phyloP scores from a whole-genome alignment of 2,797 vertebrate species.

The Myiothlypis chrysogaster region DNA sequence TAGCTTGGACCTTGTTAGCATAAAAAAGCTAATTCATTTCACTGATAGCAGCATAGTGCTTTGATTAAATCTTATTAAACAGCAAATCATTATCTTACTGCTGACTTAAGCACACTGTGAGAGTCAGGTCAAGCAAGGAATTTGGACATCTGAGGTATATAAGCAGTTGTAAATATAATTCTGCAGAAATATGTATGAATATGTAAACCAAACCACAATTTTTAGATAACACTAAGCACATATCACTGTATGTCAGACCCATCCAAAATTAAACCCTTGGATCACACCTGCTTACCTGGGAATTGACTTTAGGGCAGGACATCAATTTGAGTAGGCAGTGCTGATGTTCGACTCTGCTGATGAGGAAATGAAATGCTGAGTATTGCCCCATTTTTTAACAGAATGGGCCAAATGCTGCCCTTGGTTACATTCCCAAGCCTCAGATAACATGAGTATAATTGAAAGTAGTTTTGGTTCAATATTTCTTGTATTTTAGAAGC shows the following conservation, averaged over 20 bases:
- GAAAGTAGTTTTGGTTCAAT: slow-evolving; percentile 53
- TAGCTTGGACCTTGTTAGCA: neutral
- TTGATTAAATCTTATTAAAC: neutral
- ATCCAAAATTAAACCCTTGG: neutral
- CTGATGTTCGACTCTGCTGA: neutral
- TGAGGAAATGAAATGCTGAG: neutral
- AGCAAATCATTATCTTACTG: neutral
- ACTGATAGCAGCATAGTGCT: neutral
- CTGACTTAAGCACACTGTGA: neutral
- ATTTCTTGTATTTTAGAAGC: slow-evolving; percentile 73
- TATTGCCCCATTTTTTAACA: neutral
- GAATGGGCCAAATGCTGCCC: slow-evolving; percentile 4
- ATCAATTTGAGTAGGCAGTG: neutral
- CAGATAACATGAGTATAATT: slow-evolving; percentile 34
- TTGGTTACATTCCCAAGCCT: neutral
- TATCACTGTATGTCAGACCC: neutral
- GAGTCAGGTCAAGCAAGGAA: neutral
- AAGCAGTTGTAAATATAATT: neutral
- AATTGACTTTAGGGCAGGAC: neutral
- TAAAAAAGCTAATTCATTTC: neutral
- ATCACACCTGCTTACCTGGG: neutral
- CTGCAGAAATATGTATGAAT: neutral
- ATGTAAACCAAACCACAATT: neutral
- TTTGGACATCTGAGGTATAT: neutral
- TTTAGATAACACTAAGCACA: neutral